A percentile compares a stretch with the other conserved stretches of the same genome.
Conservation (phyloP, 1,140 invertebrate species). For the Monomorium pharaonis region DNA sequence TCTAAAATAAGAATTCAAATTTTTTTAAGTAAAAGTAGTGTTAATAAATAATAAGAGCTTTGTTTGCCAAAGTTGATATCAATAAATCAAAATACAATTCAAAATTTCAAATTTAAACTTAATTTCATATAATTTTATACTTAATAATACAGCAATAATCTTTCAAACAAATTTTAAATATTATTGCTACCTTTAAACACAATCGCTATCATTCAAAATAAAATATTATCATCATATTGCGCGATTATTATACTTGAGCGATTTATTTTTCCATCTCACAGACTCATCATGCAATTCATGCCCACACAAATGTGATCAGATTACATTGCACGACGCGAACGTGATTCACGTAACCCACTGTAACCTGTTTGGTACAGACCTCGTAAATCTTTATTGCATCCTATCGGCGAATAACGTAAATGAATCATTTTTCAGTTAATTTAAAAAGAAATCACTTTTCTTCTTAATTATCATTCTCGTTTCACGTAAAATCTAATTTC, state of each 20-base stretch:
- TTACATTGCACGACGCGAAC: conserved; percentile 60
- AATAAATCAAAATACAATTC: not conserved
- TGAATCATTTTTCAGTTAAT: not conserved
- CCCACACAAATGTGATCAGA: not conserved
- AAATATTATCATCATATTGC: not conserved
- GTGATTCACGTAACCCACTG: conserved; percentile 68
- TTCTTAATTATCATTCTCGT: not conserved
- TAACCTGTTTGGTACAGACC: conserved; percentile 60
- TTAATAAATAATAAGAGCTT: not conserved
- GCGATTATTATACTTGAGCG: not conserved
- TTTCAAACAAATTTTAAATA: not conserved
- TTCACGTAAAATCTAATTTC: not conserved
- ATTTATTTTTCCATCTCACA: not conserved
- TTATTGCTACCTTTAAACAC: not conserved
- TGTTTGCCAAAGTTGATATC: not conserved
- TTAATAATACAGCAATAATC: not conserved
- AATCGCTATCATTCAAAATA: not conserved
- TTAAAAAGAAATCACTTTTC: not conserved
- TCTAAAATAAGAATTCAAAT: not conserved
- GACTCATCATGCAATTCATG: conserved; percentile 22
- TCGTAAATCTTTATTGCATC: conserved; percentile 40
- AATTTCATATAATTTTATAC: not conserved
- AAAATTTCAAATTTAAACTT: no score
- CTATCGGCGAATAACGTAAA: conserved; percentile 12
- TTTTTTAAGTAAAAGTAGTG: not conserved